A percentile compares a stretch with the other conserved stretches of the same genome.
Evolutionary conservation across 2,113 vertebrate species (phyloP).

Genomic region (Periophthalmodon schlosseri): DNA sequence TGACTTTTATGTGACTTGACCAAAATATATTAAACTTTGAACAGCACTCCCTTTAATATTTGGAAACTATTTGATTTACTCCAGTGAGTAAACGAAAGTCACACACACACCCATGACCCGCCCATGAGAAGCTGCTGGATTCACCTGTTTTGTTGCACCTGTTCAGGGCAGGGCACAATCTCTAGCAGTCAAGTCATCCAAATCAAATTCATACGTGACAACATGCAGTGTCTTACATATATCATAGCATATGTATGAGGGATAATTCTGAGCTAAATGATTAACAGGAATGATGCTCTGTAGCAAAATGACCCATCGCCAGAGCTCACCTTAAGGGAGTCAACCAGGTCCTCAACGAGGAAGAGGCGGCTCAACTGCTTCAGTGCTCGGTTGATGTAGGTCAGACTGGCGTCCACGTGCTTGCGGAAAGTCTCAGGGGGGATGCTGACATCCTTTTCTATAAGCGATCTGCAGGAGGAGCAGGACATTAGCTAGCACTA

Average conservation of each 20-base stretch:
- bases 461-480: constrained; percentile 68
- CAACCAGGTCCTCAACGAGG: constrained; percentile 89
- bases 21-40: not conserved
- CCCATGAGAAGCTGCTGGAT: constrained; percentile 3
- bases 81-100: not conserved
- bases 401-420: constrained; percentile 82
- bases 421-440: constrained; percentile 88
- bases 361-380: constrained; percentile 87
- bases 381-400: constrained; percentile 83
- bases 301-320: not conserved
- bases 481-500: constrained; percentile 5
- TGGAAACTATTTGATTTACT: not conserved
- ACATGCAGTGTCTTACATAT: not conserved
- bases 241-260: not conserved
- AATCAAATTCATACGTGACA: not conserved
- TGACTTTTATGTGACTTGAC: not conserved
- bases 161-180: not conserved
- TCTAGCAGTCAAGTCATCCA: not conserved
- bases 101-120: not conserved
- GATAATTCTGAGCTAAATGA: not conserved
- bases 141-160: constrained; percentile 19
- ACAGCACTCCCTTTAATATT: not conserved
- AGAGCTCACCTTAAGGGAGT: constrained; percentile 86
- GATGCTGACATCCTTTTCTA: constrained; percentile 86
- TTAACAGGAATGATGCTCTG: accelerated